phyloP scores from a whole-genome alignment of 1,140 invertebrate genomes.

The Himalopsyche phryganea region DNA sequence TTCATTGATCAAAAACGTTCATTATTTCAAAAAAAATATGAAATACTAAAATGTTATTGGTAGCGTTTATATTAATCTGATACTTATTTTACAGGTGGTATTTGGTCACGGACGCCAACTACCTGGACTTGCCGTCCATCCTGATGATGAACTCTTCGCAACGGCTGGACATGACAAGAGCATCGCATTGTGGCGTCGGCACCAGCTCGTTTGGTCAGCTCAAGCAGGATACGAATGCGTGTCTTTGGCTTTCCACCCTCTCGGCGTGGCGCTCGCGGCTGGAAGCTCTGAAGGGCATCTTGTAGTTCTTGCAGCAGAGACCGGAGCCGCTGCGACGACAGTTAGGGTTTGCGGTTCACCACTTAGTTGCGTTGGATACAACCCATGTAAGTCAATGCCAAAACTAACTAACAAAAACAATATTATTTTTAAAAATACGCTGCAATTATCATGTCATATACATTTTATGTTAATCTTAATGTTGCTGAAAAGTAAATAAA shows the following conservation, averaged over 20 bases:
- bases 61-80: no score
- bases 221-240: constrained; percentile 80
- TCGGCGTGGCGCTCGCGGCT: constrained; percentile 78
- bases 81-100: constrained; percentile 59
- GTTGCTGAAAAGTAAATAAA: no score
- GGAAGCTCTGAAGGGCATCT: constrained; percentile 87
- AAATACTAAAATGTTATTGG: no score
- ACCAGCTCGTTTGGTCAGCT: constrained; percentile 83
- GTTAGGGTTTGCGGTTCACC: constrained; percentile 81
- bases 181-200: constrained; percentile 84
- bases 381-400: constrained; percentile 71
- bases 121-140: constrained; percentile 85
- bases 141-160: constrained; percentile 86
- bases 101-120: constrained; percentile 89
- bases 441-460: no score
- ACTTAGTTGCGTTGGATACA: constrained; percentile 79
- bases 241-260: constrained; percentile 82
- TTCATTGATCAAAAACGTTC: no score
- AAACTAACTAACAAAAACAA: no score
- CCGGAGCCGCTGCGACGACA: constrained; percentile 76
- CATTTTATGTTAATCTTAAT: no score
- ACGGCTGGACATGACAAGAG: constrained; percentile 91
- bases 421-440: no score
- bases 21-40: no score
- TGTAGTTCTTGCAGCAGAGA: constrained; percentile 77